phyloP scores from a whole-genome alignment of 2,113 vertebrate genomes.

The Pituophis catenifer region DNA sequence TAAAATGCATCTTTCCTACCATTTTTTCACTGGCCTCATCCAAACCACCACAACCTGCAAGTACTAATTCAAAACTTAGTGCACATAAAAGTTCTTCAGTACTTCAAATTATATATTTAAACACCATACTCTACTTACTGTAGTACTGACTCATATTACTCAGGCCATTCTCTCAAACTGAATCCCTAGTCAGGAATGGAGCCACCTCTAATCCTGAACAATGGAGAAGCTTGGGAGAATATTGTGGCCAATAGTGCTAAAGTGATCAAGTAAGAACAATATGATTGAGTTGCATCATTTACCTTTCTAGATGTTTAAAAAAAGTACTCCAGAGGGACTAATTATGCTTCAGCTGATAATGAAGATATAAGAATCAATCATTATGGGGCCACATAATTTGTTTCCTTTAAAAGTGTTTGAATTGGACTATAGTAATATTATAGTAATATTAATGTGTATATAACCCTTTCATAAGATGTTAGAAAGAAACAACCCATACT shows the following conservation, averaged over 20 bases:
- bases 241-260: background rate
- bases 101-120: background rate
- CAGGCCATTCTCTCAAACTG: no score
- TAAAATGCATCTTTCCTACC: background rate
- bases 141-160: background rate
- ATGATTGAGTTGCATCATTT: background rate
- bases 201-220: background rate
- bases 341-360: background rate
- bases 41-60: background rate
- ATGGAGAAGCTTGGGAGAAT: background rate
- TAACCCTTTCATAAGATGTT: background rate
- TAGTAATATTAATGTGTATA: no score
- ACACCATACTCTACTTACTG: background rate
- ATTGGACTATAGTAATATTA: background rate
- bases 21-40: background rate
- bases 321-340: background rate
- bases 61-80: background rate
- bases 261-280: background rate
- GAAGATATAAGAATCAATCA: background rate
- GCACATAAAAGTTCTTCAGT: background rate
- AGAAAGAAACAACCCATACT: no score
- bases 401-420: background rate
- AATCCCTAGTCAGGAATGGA: background rate
- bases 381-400: background rate
- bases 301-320: background rate